Evolutionary conservation across 2,113 vertebrate genomes (phyloP).

Genomic region (Dinomys branickii): DNA sequence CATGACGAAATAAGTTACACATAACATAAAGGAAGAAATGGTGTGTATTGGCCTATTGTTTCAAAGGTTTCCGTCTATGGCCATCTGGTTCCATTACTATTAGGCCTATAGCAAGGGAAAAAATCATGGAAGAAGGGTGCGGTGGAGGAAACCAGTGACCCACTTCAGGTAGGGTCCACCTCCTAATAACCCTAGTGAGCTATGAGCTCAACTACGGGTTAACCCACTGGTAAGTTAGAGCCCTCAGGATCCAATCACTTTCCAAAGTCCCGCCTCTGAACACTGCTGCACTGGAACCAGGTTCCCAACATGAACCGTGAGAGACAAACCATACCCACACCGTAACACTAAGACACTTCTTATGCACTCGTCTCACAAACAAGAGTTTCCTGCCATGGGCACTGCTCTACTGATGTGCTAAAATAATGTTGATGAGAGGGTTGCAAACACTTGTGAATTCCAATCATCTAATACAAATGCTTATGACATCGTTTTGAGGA

Average conservation of each 20-base stretch:
- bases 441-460: not conserved
- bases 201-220: not conserved
- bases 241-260: not conserved
- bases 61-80: not conserved
- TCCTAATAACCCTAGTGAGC: not conserved
- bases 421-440: not conserved
- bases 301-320: not conserved
- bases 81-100: not conserved
- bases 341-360: not conserved
- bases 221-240: not conserved
- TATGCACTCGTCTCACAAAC: not conserved
- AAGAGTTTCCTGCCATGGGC: not conserved
- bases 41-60: not conserved
- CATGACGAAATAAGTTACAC: not conserved
- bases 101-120: not conserved
- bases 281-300: not conserved
- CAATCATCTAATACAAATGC: constrained; percentile 6
- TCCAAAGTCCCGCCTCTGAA: not conserved
- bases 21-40: not conserved
- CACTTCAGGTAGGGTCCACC: not conserved
- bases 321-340: not conserved
- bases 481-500: not conserved
- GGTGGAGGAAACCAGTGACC: not conserved
- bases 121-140: not conserved
- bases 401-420: not conserved